phyloP scores from a whole-genome alignment of 2,113 vertebrate genomes.

The Xiphorhynchus elegans region DNA sequence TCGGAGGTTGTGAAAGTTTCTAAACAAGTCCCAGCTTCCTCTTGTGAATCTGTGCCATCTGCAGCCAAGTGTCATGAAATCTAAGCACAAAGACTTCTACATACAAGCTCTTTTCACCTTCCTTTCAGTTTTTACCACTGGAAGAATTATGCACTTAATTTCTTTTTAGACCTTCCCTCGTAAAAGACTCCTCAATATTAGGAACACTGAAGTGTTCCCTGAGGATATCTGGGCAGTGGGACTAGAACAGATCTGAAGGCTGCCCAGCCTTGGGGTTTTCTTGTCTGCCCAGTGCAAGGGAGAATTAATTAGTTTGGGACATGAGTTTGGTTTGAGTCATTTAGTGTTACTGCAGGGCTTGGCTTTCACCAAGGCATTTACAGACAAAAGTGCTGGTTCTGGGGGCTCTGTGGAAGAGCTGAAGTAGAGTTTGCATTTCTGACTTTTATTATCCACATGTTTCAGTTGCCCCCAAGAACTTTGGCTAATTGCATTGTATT shows the following conservation, averaged over 20 bases:
- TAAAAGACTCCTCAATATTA: background rate
- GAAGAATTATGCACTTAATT: background rate
- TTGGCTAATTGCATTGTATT: background rate
- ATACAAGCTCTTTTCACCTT: background rate
- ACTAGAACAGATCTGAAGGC: background rate
- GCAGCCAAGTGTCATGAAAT: background rate
- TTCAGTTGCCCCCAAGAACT: slow-evolving; percentile 19
- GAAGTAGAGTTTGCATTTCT: background rate
- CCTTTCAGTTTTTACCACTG: background rate
- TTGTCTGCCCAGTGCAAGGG: background rate
- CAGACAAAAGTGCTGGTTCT: background rate
- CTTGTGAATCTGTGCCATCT: background rate
- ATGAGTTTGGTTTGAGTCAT: background rate
- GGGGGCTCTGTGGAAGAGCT: background rate
- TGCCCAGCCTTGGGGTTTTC: background rate
- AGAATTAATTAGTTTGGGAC: background rate
- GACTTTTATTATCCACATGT: background rate
- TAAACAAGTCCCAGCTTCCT: background rate
- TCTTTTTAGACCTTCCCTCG: background rate
- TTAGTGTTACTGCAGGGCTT: background rate
- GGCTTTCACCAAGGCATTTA: background rate
- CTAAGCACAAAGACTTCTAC: background rate
- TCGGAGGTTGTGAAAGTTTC: background rate
- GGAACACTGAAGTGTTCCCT: background rate
- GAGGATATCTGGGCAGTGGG: background rate